These are phyloP conservation scores for Dione juno DNA, from an alignment of 2,888 invertebrate species.

Conservation along the genomic window DNA sequence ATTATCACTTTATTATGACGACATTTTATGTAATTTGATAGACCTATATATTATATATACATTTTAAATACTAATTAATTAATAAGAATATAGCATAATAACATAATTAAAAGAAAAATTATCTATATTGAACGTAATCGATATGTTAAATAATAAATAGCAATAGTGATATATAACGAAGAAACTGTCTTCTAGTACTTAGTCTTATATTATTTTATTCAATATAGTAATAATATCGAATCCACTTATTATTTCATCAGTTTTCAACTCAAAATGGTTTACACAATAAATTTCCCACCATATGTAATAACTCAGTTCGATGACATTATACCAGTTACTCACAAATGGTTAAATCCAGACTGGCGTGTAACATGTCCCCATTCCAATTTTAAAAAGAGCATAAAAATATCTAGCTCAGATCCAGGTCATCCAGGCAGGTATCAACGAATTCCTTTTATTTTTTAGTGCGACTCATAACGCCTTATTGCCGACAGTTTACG, in stretches of 20 bases:
- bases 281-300: slow-evolving; percentile 8
- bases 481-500: slow-evolving; percentile 71
- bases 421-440: slow-evolving; percentile 59
- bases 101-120: too few relatives aligned
- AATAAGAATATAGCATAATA: too few relatives aligned
- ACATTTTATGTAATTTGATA: too few relatives aligned
- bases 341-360: slow-evolving; percentile 33
- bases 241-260: background rate
- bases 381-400: slow-evolving; percentile 42
- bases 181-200: too few relatives aligned
- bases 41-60: background rate
- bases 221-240: too few relatives aligned
- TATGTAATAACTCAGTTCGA: slow-evolving; percentile 20
- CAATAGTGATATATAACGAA: too few relatives aligned
- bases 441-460: slow-evolving; percentile 56
- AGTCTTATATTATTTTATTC: too few relatives aligned
- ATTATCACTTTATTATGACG: too few relatives aligned
- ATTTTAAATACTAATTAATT: background rate
- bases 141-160: too few relatives aligned
- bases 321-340: slow-evolving; percentile 29
- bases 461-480: slow-evolving; percentile 66
- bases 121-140: too few relatives aligned
- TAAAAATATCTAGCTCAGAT: slow-evolving; percentile 52
- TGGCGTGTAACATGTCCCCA: slow-evolving; percentile 36
- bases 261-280: background rate